phyloP scores from a whole-genome alignment of 2,888 invertebrate species.

The Diplolepis rosae region DNA sequence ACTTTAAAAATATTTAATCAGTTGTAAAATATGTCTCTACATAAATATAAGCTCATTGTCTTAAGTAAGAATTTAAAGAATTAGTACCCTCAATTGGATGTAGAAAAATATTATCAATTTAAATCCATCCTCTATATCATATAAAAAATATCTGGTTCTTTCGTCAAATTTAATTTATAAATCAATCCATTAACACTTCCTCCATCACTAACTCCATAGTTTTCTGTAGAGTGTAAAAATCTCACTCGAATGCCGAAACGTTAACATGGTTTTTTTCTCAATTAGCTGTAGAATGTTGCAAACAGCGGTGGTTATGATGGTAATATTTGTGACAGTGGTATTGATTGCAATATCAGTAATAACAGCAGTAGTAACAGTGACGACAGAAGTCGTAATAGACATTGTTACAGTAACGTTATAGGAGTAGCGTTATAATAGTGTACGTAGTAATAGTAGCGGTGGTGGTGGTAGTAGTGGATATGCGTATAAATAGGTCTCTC shows the following conservation, averaged over 20 bases:
- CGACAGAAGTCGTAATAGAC: constrained; percentile 11
- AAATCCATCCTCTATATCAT: not conserved
- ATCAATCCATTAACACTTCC: not conserved
- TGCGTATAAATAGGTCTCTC: constrained; percentile 65
- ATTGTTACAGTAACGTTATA: constrained; percentile 26
- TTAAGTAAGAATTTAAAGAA: too few relatives aligned
- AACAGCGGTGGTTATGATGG: not conserved
- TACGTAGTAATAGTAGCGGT: constrained; percentile 34
- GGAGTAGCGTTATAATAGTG: constrained; percentile 43
- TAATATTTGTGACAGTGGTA: constrained; percentile 3
- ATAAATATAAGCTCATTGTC: too few relatives aligned
- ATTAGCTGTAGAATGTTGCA: constrained; percentile 14
- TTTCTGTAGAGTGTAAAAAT: constrained; percentile 11
- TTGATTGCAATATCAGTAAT: constrained; percentile 13
- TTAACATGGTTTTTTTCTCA: not conserved
- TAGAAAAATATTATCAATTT: too few relatives aligned
- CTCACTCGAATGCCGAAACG: constrained; percentile 3
- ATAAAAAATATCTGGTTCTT: not conserved
- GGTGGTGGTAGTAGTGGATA: constrained; percentile 52
- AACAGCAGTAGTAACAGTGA: constrained; percentile 21
- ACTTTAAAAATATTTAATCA: not conserved
- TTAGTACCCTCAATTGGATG: too few relatives aligned
- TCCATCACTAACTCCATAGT: constrained; percentile 5
- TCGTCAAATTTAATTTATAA: not conserved
- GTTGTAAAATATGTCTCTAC: too few relatives aligned